Evolutionary conservation across 2,113 vertebrate genomes (phyloP), one percentile per base, ranked within the genome.

Genomic region (Paralichthys olivaceus): DNA sequence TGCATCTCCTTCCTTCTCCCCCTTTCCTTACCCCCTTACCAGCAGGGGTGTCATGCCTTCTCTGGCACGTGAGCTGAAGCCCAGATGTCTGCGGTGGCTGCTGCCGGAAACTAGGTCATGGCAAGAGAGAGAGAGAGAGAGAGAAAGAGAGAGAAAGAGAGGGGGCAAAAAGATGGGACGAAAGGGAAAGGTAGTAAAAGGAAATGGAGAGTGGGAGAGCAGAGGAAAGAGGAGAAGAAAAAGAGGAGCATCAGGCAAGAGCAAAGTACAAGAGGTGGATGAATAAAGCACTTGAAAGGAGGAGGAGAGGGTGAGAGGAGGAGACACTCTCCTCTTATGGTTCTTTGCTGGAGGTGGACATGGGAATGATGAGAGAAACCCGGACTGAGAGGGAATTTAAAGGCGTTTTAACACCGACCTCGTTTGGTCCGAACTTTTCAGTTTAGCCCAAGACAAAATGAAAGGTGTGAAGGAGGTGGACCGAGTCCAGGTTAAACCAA

Each of bases 31-130:
- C 37, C 37, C 37, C n/a, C 7, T 15, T 32, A 55, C 62, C 72
- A 77, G 67, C 51, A 83, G 80, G 72, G 81, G 85, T 80, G 84
- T 87, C 87, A 90, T 85, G 81, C 79, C 82, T 73, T 80, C 76
- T 77, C 66, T 77, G 75, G 85, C 86, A 90, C 62, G 77, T 89
- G 89, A 86, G 87, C 75, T 22, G 56, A 90, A 87, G 87, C 75
- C 84, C 90, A 90, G 85, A 90, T 91, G 88, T 90, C 87, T 89
- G 75, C n/a, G 25, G 78, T 84, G 84, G 83, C 86, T 91, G 71
- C 78, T 22, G 79, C 72, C 60, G 40, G 75, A 91, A 93, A 89
- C 69, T 83, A 85, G 91, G 91, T 93, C 91, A 91, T 70, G 62
- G 29, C 2, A 25, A 74, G 73, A 61, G 62, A 73, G 54, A 59